A percentile compares a stretch with the other conserved stretches of the same genome.
Evolutionary conservation across 2,888 invertebrate species (phyloP).

Genomic region (Ametastegia equiseti): DNA sequence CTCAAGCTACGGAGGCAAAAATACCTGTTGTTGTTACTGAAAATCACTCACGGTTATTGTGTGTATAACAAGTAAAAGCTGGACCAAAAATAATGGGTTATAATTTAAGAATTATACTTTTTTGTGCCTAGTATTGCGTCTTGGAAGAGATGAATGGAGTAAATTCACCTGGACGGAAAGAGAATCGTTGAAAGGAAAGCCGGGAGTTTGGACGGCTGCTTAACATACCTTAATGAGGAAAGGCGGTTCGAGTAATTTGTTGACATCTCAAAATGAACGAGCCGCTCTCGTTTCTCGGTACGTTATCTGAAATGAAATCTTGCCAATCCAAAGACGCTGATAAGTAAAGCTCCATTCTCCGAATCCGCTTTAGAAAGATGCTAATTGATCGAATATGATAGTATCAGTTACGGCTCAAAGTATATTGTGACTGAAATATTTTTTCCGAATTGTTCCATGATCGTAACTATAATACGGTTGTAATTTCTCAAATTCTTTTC

Average conservation of each 20-base stretch:
- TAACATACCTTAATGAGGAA: constrained; percentile 39
- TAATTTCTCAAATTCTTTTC: too few species aligned
- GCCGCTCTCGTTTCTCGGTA: not conserved
- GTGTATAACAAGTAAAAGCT: not conserved
- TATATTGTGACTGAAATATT: too few species aligned
- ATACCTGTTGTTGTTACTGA: not conserved
- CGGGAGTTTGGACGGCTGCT: not conserved
- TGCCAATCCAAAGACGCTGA: constrained; percentile 26
- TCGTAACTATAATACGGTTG: too few species aligned
- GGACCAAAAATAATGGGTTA: not conserved
- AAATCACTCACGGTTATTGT: not conserved
- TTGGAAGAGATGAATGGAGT: not conserved
- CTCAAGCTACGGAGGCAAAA: not conserved
- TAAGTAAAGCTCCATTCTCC: not conserved
- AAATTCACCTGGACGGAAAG: not conserved
- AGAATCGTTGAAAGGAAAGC: not conserved
- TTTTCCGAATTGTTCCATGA: too few species aligned
- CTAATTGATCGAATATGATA: constrained; percentile 11
- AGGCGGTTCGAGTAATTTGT: constrained; percentile 38
- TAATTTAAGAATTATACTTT: not conserved
- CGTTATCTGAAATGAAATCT: constrained; percentile 48
- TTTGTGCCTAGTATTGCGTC: not conserved
- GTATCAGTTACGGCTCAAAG: not conserved
- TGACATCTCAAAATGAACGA: constrained; percentile 42
- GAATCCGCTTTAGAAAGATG: constrained; percentile 1